Percentiles rank a stretch among this genome's conserved stretches.
Evolutionary conservation across 2,888 invertebrate species (phyloP).

Genomic region (Sphinx pinastri): DNA sequence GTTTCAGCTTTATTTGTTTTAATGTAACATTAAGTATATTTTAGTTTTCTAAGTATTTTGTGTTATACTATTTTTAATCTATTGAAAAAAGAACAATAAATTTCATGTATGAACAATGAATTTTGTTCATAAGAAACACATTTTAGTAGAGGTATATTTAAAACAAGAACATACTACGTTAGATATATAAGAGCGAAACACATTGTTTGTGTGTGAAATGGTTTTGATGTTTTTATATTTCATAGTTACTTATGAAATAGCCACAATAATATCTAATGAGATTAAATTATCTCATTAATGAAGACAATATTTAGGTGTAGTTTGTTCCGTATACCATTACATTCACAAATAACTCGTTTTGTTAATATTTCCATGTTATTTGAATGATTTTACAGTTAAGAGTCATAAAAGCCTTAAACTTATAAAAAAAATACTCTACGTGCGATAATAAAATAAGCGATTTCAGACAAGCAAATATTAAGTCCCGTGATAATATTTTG

Average conservation of each 20-base stretch:
- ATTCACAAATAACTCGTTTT: background rate
- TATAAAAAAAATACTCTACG: background rate
- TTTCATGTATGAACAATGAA: background rate
- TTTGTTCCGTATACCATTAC: background rate
- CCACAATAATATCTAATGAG: too few relatives aligned
- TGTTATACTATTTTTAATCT: conserved; percentile 9
- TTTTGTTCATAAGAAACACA: background rate
- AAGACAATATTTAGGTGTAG: too few relatives aligned
- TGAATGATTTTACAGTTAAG: background rate
- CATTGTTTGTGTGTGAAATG: background rate
- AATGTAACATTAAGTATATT: background rate
- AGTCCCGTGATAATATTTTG: background rate
- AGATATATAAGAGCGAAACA: too few relatives aligned
- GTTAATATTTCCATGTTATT: background rate
- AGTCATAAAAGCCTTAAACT: background rate
- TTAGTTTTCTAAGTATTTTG: background rate
- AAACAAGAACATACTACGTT: background rate
- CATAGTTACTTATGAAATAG: too few relatives aligned
- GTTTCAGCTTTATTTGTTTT: conserved; percentile 2
- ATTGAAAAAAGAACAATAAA: background rate
- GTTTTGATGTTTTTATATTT: too few relatives aligned
- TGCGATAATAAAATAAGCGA: background rate
- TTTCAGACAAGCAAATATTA: background rate
- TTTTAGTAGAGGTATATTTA: background rate
- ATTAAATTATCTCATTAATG: too few relatives aligned